These are phyloP conservation scores for Toxotes lorentzi DNA, from an alignment of 2,797 vertebrate genomes.

Conservation along the genomic window DNA sequence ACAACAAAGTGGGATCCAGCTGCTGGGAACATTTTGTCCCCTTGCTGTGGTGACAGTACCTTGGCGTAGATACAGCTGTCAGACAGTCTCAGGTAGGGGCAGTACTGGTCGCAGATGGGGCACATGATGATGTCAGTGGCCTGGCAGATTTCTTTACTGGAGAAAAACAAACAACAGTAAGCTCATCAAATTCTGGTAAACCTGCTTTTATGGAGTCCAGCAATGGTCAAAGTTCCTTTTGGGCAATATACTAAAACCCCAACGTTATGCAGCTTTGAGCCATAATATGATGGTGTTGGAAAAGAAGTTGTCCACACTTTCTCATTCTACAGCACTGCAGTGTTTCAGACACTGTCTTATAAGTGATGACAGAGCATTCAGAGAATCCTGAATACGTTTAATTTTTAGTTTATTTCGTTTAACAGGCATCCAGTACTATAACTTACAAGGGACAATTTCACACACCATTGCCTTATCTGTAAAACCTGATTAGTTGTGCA, in stretches of 20 bases:
- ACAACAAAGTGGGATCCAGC: neutral
- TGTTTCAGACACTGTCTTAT: neutral
- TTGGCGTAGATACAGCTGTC: constrained; percentile 97
- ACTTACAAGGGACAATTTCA: constrained; percentile 26
- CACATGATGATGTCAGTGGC: constrained; percentile 94
- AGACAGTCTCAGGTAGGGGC: constrained; percentile 93
- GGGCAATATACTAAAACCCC: neutral
- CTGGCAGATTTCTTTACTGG: constrained; percentile 97
- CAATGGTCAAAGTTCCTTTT: neutral
- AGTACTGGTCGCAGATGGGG: constrained; percentile 95
- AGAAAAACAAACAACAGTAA: constrained; percentile 65
- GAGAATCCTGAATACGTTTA: neutral
- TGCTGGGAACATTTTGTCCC: neutral
- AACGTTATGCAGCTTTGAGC: neutral
- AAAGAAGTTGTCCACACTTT: neutral
- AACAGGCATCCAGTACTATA: neutral
- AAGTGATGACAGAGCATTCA: constrained; percentile 9
- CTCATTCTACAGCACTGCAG: neutral
- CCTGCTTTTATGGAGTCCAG: neutral
- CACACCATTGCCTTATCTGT: constrained; percentile 14
- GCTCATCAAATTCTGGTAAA: constrained; percentile 10
- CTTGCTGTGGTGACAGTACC: constrained; percentile 77
- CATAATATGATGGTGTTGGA: neutral
- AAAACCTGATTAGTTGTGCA: constrained; percentile 12
- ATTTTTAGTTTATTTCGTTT: constrained; percentile 1